Base-by-base conservation (phyloP, 2,113 vertebrate genomes). In the Lasiurus borealis region DNA sequence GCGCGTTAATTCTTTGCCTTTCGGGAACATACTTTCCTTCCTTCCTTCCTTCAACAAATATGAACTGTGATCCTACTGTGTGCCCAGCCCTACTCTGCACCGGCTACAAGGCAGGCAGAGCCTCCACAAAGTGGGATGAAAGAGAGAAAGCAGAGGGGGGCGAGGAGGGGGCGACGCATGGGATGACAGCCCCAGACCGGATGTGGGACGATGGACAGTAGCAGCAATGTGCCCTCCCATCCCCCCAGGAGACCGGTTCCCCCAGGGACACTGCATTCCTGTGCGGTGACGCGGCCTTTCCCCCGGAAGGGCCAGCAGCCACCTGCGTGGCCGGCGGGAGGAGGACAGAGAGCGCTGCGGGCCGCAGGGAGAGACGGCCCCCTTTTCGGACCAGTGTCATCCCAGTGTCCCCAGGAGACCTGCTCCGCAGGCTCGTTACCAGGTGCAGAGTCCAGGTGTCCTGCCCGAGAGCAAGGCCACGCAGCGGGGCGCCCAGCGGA, bases 121-220 rank as follows among this genome's bases (percentile, higher is more conserved):
- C 31, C 6, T 15, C 36, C 9, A 6, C 31, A 0, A 31, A 34
- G 34, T 4, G 27, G 14, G 5, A 0, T 2, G 1, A 66, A n/a
- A 12, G 27, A 19, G 10, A 6, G 2, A 4, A 11, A 9, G 3
- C 34, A 12, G 62, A 40, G 5, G 40, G 40, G 40, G 40, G 40
- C 5, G n/a, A n/a, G n/a, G n/a, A n/a, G 10, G 0, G 3, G 50
- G 34, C 15, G 69, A 46, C 13, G 0, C 25, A 18, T 0, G 0
- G 54, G 36, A 16, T 1, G 23, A 31, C 52, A 0, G 2, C 9
- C 0, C 6, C 8, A 11, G 73, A 1, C 0, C 2, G 81, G 14
- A 31, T 6, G 0, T 3, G 15, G 44, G n/a, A 19, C 5, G 2
- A 31, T 4, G 9, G 18, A 34, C 8, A 40, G 4, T 0, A 19